Percentiles rank a stretch among this genome's conserved stretches.
Evolutionary conservation across 2,888 invertebrate species (phyloP).

Genomic region (Axea sp.): DNA sequence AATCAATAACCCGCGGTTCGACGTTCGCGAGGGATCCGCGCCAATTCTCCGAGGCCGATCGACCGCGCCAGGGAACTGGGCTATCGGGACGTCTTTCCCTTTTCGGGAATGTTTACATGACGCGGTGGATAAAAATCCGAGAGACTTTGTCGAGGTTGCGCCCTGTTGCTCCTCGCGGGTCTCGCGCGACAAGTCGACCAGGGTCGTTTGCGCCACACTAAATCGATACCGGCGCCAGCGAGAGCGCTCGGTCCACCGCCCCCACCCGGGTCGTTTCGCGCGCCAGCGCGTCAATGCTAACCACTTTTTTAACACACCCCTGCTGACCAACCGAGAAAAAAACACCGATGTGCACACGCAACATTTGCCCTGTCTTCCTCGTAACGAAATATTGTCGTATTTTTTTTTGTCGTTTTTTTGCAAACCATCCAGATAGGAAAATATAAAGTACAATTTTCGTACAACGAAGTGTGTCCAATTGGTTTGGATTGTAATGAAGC

Average conservation of each 20-base stretch:
- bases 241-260: conserved; percentile 3
- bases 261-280: conserved; percentile 3
- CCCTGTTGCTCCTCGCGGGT: neutral
- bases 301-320: conserved; percentile 28
- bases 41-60: conserved; percentile 4
- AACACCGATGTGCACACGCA: conserved; percentile 28
- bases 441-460: too few relatives aligned
- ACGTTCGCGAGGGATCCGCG: conserved; percentile 5
- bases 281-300: conserved; percentile 20
- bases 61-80: conserved; percentile 32
- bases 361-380: conserved; percentile 10
- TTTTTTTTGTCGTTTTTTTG: conserved; percentile 1
- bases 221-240: conserved; percentile 40
- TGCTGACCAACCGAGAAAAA: conserved; percentile 16
- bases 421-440: too few relatives aligned
- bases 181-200: neutral
- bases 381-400: too few relatives aligned
- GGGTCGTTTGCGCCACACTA: conserved; percentile 23
- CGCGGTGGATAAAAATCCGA: conserved; percentile 1
- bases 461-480: too few relatives aligned
- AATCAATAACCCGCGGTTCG: conserved; percentile 27
- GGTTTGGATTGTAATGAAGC: too few relatives aligned
- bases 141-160: conserved; percentile 15
- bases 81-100: conserved; percentile 23
- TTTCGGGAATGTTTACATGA: conserved; percentile 32